Conservation (phyloP, 2,888 invertebrate genomes). For the Adelognathus sp. region DNA sequence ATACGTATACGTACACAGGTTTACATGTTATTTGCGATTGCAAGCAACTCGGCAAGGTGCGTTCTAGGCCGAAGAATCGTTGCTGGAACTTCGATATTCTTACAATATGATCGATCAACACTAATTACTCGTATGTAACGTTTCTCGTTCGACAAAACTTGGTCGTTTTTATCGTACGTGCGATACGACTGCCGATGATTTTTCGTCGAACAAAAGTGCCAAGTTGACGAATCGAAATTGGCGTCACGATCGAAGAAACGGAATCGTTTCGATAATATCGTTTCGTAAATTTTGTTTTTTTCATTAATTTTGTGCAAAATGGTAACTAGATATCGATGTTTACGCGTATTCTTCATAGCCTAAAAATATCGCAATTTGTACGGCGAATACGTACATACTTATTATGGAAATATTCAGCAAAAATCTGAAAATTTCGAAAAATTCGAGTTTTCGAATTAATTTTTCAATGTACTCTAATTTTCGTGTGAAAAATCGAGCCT, state of each 20-base stretch:
- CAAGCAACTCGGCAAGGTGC: constrained; percentile 10
- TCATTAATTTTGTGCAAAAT: background rate
- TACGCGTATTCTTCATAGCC: constrained; percentile 30
- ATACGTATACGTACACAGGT: constrained; percentile 2
- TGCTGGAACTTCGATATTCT: background rate
- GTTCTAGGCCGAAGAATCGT: background rate
- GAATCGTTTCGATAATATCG: background rate
- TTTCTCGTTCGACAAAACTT: background rate
- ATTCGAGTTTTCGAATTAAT: background rate
- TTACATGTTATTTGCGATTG: background rate
- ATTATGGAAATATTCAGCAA: background rate
- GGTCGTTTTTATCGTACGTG: background rate
- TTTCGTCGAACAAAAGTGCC: background rate
- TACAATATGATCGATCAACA: background rate
- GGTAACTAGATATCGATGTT: background rate
- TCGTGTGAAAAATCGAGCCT: background rate
- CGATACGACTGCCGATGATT: background rate
- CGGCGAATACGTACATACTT: background rate
- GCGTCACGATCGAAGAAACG: background rate
- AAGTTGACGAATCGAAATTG: background rate
- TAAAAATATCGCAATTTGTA: constrained; percentile 24
- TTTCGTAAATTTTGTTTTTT: background rate
- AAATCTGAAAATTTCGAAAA: background rate
- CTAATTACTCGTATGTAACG: background rate
- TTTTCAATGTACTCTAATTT: background rate